Evolutionary conservation across 2,888 invertebrate genomes (phyloP).

Genomic region (Erebia ligea): DNA sequence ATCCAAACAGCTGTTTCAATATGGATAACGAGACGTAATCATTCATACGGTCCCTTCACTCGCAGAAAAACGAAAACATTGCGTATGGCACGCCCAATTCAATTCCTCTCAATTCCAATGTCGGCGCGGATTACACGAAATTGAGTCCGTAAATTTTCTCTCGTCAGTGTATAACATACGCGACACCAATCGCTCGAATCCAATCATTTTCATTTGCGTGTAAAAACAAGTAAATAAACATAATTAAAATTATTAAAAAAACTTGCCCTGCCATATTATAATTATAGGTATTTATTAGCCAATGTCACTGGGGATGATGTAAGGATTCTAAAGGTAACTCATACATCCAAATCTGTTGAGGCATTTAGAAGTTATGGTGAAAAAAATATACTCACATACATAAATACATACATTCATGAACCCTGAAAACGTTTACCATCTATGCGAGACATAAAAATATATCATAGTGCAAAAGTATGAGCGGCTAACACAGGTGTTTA

Average conservation of each 20-base stretch:
- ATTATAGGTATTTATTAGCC: too few relatives aligned
- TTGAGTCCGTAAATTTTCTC: not conserved
- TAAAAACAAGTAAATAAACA: not conserved
- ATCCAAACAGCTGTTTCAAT: not conserved
- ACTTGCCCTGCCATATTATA: too few relatives aligned
- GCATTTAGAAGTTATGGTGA: too few relatives aligned
- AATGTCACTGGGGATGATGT: too few relatives aligned
- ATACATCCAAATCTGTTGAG: too few relatives aligned
- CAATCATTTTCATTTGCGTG: not conserved
- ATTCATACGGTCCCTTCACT: slow-evolving; percentile 1
- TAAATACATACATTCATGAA: too few relatives aligned
- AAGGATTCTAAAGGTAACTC: too few relatives aligned
- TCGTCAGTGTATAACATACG: not conserved
- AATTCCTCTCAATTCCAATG: not conserved
- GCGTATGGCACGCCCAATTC: not conserved
- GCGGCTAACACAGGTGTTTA: too few relatives aligned
- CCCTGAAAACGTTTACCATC: too few relatives aligned
- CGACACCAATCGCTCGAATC: not conserved
- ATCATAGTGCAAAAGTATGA: too few relatives aligned
- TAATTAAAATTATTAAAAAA: not conserved
- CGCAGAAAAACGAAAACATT: slow-evolving; percentile 1
- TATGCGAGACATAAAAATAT: too few relatives aligned
- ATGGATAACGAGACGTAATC: not conserved
- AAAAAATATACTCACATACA: too few relatives aligned
- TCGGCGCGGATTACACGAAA: not conserved